These are phyloP conservation scores for Margaritifera margaritifera DNA, from an alignment of 2,888 invertebrate species.

Conservation along the genomic window DNA sequence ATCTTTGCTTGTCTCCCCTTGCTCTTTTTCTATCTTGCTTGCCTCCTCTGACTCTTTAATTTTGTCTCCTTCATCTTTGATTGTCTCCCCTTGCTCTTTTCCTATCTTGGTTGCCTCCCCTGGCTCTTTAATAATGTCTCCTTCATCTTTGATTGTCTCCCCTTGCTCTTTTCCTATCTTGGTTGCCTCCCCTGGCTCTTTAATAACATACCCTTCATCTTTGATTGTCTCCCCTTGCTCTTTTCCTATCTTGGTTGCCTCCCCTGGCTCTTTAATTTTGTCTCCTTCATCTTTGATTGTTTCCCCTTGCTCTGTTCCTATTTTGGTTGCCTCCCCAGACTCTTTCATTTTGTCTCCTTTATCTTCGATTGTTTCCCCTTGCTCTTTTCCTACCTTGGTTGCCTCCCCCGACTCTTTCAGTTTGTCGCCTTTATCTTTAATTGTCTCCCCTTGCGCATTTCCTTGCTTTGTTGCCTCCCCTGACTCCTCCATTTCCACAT, in stretches of 20 bases:
- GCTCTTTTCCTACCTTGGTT: constrained; percentile 1
- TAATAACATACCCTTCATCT: too few relatives aligned
- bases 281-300: neutral
- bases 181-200: constrained; percentile 1
- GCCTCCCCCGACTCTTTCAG: neutral
- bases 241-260: neutral
- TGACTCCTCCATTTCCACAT: constrained; percentile 2
- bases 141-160: neutral
- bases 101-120: neutral
- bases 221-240: too few relatives aligned
- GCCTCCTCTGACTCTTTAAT: neutral
- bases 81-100: neutral
- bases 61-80: neutral
- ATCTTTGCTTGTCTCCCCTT: neutral
- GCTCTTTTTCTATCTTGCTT: neutral
- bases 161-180: neutral
- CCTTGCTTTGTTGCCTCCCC: neutral
- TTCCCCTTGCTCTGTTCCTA: constrained; percentile 1
- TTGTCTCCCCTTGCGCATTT: neutral
- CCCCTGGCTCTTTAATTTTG: neutral
- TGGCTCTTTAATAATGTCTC: too few relatives aligned
- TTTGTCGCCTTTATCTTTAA: neutral
- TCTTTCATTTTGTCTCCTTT: constrained; percentile 1
- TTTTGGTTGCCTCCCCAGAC: constrained; percentile 1
- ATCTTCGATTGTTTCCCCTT: neutral